A percentile compares a stretch with the other conserved stretches of the same genome.
These are phyloP conservation scores for Dorcus hopei DNA, from an alignment of 2,888 invertebrate genomes.

Conservation along the genomic window DNA sequence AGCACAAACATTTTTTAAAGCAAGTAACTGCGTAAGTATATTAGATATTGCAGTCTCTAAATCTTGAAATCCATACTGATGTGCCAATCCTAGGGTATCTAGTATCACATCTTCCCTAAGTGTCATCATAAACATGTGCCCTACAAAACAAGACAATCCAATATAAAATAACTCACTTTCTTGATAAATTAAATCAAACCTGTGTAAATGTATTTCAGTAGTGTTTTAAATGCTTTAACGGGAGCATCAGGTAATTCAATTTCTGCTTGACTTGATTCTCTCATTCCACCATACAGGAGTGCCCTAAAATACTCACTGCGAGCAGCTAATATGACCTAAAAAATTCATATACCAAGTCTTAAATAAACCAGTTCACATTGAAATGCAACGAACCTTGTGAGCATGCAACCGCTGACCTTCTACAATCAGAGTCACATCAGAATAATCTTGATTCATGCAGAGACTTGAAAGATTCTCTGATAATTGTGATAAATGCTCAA, in stretches of 20 bases:
- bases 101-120: slow-evolving; percentile 67
- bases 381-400: slow-evolving; percentile 55
- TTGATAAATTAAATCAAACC: slow-evolving; percentile 52
- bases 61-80: slow-evolving; percentile 93
- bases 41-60: slow-evolving; percentile 90
- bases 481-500: slow-evolving; percentile 68
- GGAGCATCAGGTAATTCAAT: slow-evolving; percentile 83
- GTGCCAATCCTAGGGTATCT: slow-evolving; percentile 80
- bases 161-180: background rate
- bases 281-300: slow-evolving; percentile 73
- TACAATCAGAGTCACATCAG: slow-evolving; percentile 85
- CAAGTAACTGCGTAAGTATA: slow-evolving; percentile 84
- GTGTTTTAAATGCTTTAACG: slow-evolving; percentile 79
- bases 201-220: slow-evolving; percentile 93
- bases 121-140: slow-evolving; percentile 65
- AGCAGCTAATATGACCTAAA: slow-evolving; percentile 82
- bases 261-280: slow-evolving; percentile 72
- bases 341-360: background rate
- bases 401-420: slow-evolving; percentile 69
- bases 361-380: slow-evolving; percentile 1
- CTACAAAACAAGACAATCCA: slow-evolving; percentile 39
- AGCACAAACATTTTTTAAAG: slow-evolving; percentile 87
- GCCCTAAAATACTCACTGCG: slow-evolving; percentile 95
- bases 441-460: slow-evolving; percentile 83
- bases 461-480: slow-evolving; percentile 84